A percentile compares a stretch with the other conserved stretches of the same genome.
phyloP scores from a whole-genome alignment of 2,888 invertebrate species.

The Orchesellides sinensis region DNA sequence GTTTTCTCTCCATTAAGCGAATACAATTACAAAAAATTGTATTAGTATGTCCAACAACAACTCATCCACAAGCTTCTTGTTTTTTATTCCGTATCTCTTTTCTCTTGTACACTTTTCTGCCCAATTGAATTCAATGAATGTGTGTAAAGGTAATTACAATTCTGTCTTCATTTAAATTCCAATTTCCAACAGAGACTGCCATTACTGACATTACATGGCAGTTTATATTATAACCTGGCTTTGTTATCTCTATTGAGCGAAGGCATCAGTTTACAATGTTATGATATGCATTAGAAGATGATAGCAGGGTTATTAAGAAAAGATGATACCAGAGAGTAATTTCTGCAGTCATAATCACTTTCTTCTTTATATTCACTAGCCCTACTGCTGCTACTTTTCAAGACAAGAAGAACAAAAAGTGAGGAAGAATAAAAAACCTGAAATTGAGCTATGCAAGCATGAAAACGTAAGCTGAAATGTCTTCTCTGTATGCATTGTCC shows the following conservation, averaged over 20 bases:
- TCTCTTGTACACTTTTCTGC: slow-evolving; percentile 8
- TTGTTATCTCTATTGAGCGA: slow-evolving; percentile 23
- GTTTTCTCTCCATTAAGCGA: no score
- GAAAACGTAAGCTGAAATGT: no score
- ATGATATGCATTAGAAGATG: slow-evolving; percentile 39
- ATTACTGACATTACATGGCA: slow-evolving; percentile 46
- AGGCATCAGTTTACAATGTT: slow-evolving; percentile 23
- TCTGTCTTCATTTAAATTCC: slow-evolving; percentile 66
- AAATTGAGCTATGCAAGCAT: no score
- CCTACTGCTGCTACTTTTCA: slow-evolving; percentile 20
- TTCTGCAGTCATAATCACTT: slow-evolving; percentile 53
- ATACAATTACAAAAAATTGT: neutral
- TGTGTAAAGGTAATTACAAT: slow-evolving; percentile 64
- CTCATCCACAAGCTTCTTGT: slow-evolving; percentile 26
- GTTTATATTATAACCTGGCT: slow-evolving; percentile 19
- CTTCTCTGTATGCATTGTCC: neutral
- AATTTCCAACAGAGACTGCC: slow-evolving; percentile 31
- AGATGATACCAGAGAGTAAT: slow-evolving; percentile 46
- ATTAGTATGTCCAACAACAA: neutral
- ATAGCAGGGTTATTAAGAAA: slow-evolving; percentile 39
- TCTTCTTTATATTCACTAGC: slow-evolving; percentile 28
- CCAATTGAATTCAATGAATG: slow-evolving; percentile 35
- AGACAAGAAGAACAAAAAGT: neutral
- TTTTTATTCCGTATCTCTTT: slow-evolving; percentile 8
- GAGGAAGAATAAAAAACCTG: no score